phyloP scores from a whole-genome alignment of 2,113 vertebrate genomes.

The Pristiophorus japonicus region DNA sequence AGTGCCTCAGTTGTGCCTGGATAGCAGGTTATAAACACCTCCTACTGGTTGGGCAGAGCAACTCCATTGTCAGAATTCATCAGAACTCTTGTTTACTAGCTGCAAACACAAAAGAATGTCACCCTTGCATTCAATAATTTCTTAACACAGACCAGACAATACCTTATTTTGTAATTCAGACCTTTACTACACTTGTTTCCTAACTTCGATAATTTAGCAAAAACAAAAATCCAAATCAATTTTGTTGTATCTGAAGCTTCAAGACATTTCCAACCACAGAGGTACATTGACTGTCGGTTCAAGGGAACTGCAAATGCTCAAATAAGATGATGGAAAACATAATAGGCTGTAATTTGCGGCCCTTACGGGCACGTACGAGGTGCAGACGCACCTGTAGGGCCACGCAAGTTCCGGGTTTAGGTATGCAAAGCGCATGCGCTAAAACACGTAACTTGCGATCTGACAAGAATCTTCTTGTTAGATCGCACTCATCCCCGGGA shows the following conservation, averaged over 20 bases:
- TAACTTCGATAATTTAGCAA: neutral
- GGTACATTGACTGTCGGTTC: neutral
- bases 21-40: neutral
- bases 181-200: neutral
- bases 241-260: neutral
- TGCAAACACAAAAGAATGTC: neutral
- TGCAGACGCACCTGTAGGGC: no score
- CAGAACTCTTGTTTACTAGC: neutral
- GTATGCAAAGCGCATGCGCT: no score
- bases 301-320: neutral
- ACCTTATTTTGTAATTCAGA: neutral
- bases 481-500: no score
- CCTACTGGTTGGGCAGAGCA: neutral
- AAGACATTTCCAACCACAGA: neutral
- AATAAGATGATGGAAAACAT: neutral
- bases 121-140: neutral
- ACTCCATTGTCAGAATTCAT: neutral
- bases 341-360: no score
- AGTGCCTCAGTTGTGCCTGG: neutral
- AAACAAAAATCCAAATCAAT: neutral
- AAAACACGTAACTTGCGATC: no score
- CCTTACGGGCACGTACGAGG: no score
- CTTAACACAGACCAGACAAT: neutral
- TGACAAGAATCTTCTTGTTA: no score
- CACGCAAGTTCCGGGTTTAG: no score